Evolutionary conservation across 2,888 invertebrate species (phyloP).

Genomic region (Orthosia cruda): DNA sequence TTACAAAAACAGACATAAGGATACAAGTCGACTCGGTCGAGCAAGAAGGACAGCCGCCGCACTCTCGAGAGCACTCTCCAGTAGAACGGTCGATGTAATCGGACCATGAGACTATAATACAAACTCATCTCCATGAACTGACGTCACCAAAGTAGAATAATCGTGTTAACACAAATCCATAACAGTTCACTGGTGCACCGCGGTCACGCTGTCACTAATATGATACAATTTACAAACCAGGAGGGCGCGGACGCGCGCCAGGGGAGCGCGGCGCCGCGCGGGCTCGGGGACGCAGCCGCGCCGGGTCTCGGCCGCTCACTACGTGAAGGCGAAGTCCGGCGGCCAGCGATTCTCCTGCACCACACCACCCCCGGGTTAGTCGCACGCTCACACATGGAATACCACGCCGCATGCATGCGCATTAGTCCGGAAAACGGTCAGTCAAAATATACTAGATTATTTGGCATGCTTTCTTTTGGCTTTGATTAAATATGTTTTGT

Average conservation of each 20-base stretch:
- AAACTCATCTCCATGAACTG: constrained; percentile 12
- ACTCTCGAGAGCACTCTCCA: background rate
- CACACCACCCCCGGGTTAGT: constrained; percentile 80
- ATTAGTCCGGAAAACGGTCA: constrained; percentile 5
- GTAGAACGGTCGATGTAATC: background rate
- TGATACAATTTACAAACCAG: constrained; percentile 78
- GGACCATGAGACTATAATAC: constrained; percentile 30
- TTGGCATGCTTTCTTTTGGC: constrained; percentile 35
- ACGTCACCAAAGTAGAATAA: constrained; percentile 6
- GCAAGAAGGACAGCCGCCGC: background rate
- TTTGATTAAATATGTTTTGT: background rate
- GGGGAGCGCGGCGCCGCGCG: constrained; percentile 40
- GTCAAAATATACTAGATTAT: constrained; percentile 13
- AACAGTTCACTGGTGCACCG: constrained; percentile 73
- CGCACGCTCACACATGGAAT: constrained; percentile 59
- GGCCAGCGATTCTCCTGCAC: constrained; percentile 89
- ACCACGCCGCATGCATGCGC: constrained; percentile 20
- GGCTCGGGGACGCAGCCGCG: constrained; percentile 43
- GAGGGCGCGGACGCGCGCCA: constrained; percentile 21
- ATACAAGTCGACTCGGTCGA: constrained; percentile 4
- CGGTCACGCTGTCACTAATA: constrained; percentile 52
- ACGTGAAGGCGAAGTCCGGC: constrained; percentile 89
- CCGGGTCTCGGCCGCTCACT: constrained; percentile 71
- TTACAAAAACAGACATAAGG: constrained; percentile 7
- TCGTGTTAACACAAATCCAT: constrained; percentile 73